phyloP scores from a whole-genome alignment of 2,113 vertebrate species.

The Tyrannus savana region DNA sequence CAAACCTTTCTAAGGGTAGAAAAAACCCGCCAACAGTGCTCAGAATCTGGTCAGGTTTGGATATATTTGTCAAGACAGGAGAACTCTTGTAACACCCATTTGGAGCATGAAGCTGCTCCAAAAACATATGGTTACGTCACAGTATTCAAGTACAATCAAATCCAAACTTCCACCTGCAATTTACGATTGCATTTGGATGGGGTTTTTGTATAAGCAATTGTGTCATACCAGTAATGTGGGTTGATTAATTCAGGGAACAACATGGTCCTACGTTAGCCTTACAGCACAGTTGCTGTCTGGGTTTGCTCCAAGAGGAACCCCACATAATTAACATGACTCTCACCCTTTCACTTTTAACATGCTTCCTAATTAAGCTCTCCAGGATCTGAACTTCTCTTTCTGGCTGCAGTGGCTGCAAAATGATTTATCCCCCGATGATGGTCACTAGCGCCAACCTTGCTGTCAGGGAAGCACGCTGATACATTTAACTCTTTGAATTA shows the following conservation, averaged over 20 bases:
- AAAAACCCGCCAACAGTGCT: not conserved
- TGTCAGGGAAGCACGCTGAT: conserved; percentile 14
- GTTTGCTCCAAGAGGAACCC: conserved; percentile 57
- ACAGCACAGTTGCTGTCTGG: not conserved
- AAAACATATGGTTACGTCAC: fast-evolving
- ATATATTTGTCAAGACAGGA: not conserved
- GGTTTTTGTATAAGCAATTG: not conserved
- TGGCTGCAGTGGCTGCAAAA: conserved; percentile 50
- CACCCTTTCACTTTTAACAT: conserved; percentile 73
- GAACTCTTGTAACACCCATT: not conserved
- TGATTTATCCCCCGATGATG: conserved; percentile 66
- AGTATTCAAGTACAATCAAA: conserved; percentile 18
- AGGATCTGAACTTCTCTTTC: conserved; percentile 67
- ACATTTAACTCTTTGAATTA: conserved; percentile 24
- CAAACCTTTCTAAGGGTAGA: not conserved
- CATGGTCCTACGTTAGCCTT: not conserved
- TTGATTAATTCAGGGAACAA: conserved; percentile 23
- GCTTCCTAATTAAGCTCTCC: conserved; percentile 72
- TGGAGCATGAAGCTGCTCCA: not conserved
- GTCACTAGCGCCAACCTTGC: conserved; percentile 33
- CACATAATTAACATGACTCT: conserved; percentile 70
- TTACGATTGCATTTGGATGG: not conserved
- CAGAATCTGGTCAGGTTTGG: not conserved
- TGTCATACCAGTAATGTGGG: not conserved
- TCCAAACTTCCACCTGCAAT: not conserved